phyloP scores from a whole-genome alignment of 2,113 vertebrate genomes.

The Paralichthys olivaceus region DNA sequence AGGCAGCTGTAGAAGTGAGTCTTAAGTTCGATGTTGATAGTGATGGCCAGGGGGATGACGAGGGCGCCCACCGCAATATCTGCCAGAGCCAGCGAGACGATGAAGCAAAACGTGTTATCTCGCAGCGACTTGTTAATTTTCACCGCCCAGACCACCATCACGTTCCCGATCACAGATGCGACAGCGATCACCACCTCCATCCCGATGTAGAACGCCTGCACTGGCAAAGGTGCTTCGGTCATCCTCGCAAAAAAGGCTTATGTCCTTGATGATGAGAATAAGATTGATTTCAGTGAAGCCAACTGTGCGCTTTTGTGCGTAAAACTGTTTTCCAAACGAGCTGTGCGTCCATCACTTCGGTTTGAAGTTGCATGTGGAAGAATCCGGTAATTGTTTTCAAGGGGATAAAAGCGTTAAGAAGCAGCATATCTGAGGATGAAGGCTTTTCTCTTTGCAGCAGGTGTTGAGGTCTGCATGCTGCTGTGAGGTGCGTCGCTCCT shows the following conservation, averaged over 20 bases:
- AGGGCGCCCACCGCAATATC: conserved; percentile 96
- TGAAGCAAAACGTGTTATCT: conserved; percentile 97
- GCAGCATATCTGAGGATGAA: not conserved
- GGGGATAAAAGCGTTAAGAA: not conserved
- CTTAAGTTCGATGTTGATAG: conserved; percentile 92
- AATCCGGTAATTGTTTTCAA: conserved; percentile 12
- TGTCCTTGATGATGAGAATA: conserved; percentile 28
- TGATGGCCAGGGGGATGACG: conserved; percentile 95
- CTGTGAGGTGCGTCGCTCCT: conserved; percentile 50
- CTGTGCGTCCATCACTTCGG: conserved; percentile 24
- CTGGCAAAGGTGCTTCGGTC: conserved; percentile 82
- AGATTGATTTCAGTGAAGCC: conserved; percentile 2
- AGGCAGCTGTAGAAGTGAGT: conserved; percentile 97
- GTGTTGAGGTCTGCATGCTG: conserved; percentile 39
- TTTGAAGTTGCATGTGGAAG: conserved; percentile 1
- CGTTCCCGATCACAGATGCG: conserved; percentile 93
- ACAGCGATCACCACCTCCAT: conserved; percentile 95
- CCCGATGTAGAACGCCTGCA: conserved; percentile 90
- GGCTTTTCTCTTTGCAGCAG: conserved; percentile 47
- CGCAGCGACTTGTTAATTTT: conserved; percentile 93
- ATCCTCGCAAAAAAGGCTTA: conserved; percentile 71
- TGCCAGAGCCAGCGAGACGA: conserved; percentile 94
- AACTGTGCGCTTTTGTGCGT: not conserved
- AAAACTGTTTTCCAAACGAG: conserved; percentile 21
- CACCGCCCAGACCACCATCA: conserved; percentile 99